Base-by-base conservation (phyloP, 1,140 invertebrate species). In the Temnothorax longispinosus region DNA sequence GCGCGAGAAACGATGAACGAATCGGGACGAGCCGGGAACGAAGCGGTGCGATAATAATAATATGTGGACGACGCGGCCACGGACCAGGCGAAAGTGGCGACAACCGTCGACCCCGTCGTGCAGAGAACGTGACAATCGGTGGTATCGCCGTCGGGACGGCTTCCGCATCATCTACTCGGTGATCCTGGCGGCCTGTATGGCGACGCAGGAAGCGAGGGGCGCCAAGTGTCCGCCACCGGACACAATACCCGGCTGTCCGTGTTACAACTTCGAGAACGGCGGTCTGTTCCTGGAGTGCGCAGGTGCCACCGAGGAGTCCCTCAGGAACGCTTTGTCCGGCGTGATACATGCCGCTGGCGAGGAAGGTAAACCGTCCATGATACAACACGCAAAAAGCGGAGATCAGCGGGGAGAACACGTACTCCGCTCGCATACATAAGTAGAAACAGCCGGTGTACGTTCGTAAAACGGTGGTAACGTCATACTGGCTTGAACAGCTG, bases 251-350 rank as follows among this genome's bases (percentile, higher is more conserved):
- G 94, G 94, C 85, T 99, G 98, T 95, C 97, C 98, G 1, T 99
- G 98, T 95, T 98, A 98, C 96, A 98, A 98, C 95, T 98, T 98
- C 94, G 98, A 98, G 94, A 98, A 98, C 96, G 98, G 98, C 96
- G 98, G 98, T 35, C 96, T 99, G 80, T 98, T 98, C 95, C 96
- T 99, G 87, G 98, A 99, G 94, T 99, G 98, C 93, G 97, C 98
- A 15, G 97, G 97, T 75, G 97, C 97, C 4, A 97, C 97, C 38
- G 96, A 97, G 44, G 96, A 96, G 38, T 94, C 95, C 38, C 94
- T 97, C 38, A 95, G 86, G 88, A 78, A 86, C 88, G 78, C 89
- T 87, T 88, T 93, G 71, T 88, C 87, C 75, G 89, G 91, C 18
- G 92, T 93, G 21, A 87, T 92, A 67, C 90, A 86, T 75, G 90